Evolutionary conservation across 1,140 invertebrate species (phyloP).

Genomic region (Oreohelix idahoensis): DNA sequence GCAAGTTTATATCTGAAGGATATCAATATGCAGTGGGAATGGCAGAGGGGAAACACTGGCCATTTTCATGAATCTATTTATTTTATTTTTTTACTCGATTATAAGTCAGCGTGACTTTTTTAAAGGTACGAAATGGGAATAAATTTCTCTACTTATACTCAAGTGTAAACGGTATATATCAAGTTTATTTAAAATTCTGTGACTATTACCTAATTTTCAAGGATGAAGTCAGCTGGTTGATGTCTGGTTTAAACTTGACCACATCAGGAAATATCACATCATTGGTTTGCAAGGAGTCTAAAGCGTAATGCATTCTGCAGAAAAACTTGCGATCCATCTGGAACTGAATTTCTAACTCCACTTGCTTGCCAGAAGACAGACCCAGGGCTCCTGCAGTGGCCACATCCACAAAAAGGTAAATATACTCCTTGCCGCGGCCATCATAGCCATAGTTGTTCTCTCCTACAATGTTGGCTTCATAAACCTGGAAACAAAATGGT

Average conservation of each 20-base stretch:
- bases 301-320: slow-evolving; percentile 66
- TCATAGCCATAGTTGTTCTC: slow-evolving; percentile 65
- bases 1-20: too few relatives aligned
- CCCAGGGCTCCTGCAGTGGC: slow-evolving; percentile 52
- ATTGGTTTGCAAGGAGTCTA: slow-evolving; percentile 59
- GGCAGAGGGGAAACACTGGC: too few relatives aligned
- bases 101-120: too few relatives aligned
- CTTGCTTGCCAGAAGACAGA: slow-evolving; percentile 43
- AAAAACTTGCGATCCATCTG: slow-evolving; percentile 66
- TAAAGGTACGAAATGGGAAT: too few relatives aligned
- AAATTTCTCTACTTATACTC: too few relatives aligned
- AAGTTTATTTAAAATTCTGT: too few relatives aligned
- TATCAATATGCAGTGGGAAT: too few relatives aligned
- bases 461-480: slow-evolving; percentile 61
- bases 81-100: too few relatives aligned
- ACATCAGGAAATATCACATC: slow-evolving; percentile 68
- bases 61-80: too few relatives aligned
- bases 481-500: slow-evolving; percentile 47
- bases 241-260: slow-evolving; percentile 58
- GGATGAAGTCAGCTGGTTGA: slow-evolving; percentile 48
- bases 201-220: slow-evolving; percentile 61
- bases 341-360: slow-evolving; percentile 66
- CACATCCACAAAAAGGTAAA: slow-evolving; percentile 60
- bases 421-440: slow-evolving; percentile 62
- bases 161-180: too few relatives aligned